phyloP scores from a whole-genome alignment of 2,113 vertebrate genomes.

The Plotosus lineatus region DNA sequence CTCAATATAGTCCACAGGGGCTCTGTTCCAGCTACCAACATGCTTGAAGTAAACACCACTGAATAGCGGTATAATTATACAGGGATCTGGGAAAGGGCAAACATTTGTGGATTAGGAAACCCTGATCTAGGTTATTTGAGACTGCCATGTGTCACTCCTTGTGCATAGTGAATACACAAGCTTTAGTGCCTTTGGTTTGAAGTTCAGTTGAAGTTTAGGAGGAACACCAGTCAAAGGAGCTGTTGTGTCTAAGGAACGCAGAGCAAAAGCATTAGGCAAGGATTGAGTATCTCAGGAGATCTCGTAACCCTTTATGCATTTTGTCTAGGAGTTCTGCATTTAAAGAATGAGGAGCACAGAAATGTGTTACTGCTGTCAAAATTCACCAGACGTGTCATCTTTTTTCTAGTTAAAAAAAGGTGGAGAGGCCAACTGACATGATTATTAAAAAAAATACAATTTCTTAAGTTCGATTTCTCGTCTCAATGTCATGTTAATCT shows the following conservation, averaged over 20 bases:
- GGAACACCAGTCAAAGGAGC: conserved; percentile 14
- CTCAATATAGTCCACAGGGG: conserved; percentile 20
- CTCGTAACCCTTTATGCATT: neutral
- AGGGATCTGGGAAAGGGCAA: conserved; percentile 33
- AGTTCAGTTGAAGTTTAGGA: conserved; percentile 6
- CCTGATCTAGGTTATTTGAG: conserved; percentile 40
- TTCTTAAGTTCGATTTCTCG: no score
- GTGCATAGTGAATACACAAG: neutral
- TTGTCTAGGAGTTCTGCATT: neutral
- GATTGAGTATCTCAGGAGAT: conserved; percentile 12
- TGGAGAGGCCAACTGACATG: neutral
- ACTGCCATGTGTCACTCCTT: conserved; percentile 12
- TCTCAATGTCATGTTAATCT: neutral
- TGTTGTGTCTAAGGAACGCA: neutral
- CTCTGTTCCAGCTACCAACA: conserved; percentile 24
- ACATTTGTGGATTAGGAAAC: conserved; percentile 23
- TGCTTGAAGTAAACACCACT: conserved; percentile 2
- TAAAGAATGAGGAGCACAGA: neutral
- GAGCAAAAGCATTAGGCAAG: conserved; percentile 11
- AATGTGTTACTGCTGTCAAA: neutral
- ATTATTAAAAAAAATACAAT: neutral
- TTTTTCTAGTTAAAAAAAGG: neutral
- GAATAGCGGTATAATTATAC: conserved; percentile 22
- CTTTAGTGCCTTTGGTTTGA: neutral
- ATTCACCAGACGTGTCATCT: neutral